Percentiles rank a stretch among this genome's conserved stretches.
These are phyloP conservation scores for Lysandra coridon DNA, from an alignment of 2,888 invertebrate species.

Conservation along the genomic window DNA sequence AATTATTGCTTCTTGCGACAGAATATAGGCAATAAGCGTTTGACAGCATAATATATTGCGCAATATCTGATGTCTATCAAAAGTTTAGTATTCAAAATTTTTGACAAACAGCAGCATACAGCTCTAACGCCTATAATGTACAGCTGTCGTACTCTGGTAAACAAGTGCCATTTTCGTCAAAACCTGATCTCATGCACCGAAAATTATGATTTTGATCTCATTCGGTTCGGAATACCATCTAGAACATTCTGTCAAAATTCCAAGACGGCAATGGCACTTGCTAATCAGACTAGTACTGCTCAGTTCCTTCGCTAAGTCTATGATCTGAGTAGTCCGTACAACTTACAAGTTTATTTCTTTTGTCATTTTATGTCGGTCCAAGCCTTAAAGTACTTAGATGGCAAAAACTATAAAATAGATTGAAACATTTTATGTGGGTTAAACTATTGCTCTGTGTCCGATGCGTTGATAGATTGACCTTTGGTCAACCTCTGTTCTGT, in stretches of 20 bases:
- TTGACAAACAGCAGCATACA: no score
- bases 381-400: slow-evolving; percentile 4
- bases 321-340: neutral
- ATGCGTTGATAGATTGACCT: neutral
- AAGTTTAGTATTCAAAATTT: no score
- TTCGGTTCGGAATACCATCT: no score
- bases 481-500: neutral
- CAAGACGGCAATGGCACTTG: no score
- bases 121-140: no score
- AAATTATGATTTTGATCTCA: no score
- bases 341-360: slow-evolving; percentile 11
- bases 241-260: no score
- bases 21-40: neutral
- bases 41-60: neutral
- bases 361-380: slow-evolving; percentile 7
- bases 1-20: neutral
- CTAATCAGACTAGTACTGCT: neutral
- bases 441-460: no score
- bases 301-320: neutral
- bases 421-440: neutral
- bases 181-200: no score
- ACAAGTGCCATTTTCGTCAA: no score
- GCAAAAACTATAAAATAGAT: slow-evolving; percentile 11
- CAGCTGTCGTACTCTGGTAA: no score
- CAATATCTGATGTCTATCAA: no score